phyloP scores from a whole-genome alignment of 1,140 invertebrate genomes.

The Drosophila hydei region DNA sequence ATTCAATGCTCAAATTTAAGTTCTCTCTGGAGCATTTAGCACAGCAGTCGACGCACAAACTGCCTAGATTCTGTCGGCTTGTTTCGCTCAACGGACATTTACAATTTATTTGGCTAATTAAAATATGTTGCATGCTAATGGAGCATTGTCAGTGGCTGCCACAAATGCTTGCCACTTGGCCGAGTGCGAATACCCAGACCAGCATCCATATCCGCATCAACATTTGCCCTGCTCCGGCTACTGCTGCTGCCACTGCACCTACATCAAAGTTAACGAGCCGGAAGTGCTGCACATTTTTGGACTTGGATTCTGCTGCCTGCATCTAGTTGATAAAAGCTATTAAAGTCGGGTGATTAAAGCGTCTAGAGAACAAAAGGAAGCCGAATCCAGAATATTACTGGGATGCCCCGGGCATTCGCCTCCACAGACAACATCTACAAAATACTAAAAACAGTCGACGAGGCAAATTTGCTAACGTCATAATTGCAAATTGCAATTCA shows the following conservation, averaged over 20 bases:
- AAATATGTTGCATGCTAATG: conserved; percentile 81
- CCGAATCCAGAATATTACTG: conserved; percentile 28
- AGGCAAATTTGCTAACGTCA: conserved; percentile 26
- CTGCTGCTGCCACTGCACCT: conserved; percentile 13
- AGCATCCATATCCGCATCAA: conserved; percentile 30
- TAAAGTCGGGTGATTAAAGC: conserved; percentile 54
- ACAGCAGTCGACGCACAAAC: conserved; percentile 1
- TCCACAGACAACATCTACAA: not conserved
- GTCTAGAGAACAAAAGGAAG: conserved; percentile 26
- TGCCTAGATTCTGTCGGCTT: not conserved
- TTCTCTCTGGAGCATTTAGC: conserved; percentile 22
- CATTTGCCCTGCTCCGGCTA: not conserved
- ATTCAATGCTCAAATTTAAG: not conserved
- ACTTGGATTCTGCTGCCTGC: conserved; percentile 16
- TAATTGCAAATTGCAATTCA: conserved; percentile 38
- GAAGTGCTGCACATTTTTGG: conserved; percentile 78
- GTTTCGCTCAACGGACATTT: conserved; percentile 51
- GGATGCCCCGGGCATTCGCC: not conserved
- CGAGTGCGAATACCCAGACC: conserved; percentile 30
- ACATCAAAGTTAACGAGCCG: conserved; percentile 73
- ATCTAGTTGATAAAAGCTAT: conserved; percentile 56
- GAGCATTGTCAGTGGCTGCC: conserved; percentile 68
- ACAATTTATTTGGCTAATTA: conserved; percentile 79
- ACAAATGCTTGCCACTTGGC: conserved; percentile 37
- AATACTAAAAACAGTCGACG: conserved; percentile 31